Base-by-base conservation (phyloP, 1,140 invertebrate species). In the Eupeodes corollae region DNA sequence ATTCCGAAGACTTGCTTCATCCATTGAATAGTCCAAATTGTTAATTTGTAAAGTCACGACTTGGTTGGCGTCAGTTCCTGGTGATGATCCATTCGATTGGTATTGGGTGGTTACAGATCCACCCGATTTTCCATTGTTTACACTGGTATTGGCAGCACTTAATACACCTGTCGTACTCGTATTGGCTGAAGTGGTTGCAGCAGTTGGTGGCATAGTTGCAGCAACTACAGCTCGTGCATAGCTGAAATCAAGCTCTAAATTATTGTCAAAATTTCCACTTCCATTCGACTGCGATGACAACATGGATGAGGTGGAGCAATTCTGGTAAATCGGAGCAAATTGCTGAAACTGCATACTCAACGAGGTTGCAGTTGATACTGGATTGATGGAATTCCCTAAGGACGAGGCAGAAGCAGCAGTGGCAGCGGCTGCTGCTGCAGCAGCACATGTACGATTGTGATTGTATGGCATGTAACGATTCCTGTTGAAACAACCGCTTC, bases 11-110 rank as follows among this genome's bases (percentile, higher is more conserved):
- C 51, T 63, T 18, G 49, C 31, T 38, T 68, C 65, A 41, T 68
- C 66, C 49, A 65, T 53, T 14, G 63, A 59, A 47, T 63, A 65
- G 42, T 68, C 66, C 34, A 68, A 43, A 50, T 68, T 68, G n/a
- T 61, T 68, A 0, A 68, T 64, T 47, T 68, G 66, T 34, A 68
- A 50, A 12, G 60, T 68, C 6, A 68, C 55, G 1, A 59, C 46
- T 40, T 64, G 55, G 33, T 47, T 60, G 11, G 44, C 38, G 43
- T 61, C 51, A 8, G 43, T 46, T 8, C 49, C 43, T 30, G 43
- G 21, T 26, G 21, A 26, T 26, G 21, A 26, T 26, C 21, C 21
- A 26, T 26, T 26, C 21, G 21, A n/a, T 16, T 37, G 35, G 11
- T 37, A n/a, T 14, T n/a, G 13, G 6, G 35, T 37, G 13, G 13